These are phyloP conservation scores for Protomyctophum bolini DNA, from an alignment of 2,113 vertebrate genomes.

Conservation along the genomic window DNA sequence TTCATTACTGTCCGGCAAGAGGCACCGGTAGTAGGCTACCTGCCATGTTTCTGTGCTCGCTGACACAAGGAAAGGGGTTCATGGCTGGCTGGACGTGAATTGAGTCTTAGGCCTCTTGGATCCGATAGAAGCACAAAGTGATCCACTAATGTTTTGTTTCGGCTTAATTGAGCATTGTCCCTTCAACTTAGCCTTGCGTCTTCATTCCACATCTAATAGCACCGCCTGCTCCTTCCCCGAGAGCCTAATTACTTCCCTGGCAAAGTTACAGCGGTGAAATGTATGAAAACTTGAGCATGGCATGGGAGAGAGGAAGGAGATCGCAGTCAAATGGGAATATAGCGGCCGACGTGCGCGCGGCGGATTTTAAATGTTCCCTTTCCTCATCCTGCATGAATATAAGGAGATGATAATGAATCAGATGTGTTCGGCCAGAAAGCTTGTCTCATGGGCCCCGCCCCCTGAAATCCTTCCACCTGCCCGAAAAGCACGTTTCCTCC, in stretches of 20 bases:
- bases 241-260: constrained; percentile 70
- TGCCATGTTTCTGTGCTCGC: constrained; percentile 58
- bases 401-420: constrained; percentile 20
- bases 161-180: constrained; percentile 79
- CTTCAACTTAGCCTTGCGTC: constrained; percentile 75
- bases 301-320: constrained; percentile 14
- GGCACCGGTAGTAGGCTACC: neutral
- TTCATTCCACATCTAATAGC: constrained; percentile 68
- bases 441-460: neutral
- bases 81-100: constrained; percentile 72
- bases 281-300: constrained; percentile 42
- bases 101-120: constrained; percentile 68
- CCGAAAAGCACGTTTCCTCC: neutral
- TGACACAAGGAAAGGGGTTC: constrained; percentile 62
- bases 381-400: constrained; percentile 39
- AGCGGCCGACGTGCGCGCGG: neutral
- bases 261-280: constrained; percentile 54
- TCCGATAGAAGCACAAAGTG: constrained; percentile 73
- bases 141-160: constrained; percentile 79
- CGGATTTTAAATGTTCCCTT: constrained; percentile 34
- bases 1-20: too few relatives aligned
- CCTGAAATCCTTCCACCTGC: neutral
- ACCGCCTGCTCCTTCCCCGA: constrained; percentile 33
- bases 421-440: neutral
- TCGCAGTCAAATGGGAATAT: constrained; percentile 11